phyloP scores from a whole-genome alignment of 2,888 invertebrate species.

The Tetragonisca angustula region DNA sequence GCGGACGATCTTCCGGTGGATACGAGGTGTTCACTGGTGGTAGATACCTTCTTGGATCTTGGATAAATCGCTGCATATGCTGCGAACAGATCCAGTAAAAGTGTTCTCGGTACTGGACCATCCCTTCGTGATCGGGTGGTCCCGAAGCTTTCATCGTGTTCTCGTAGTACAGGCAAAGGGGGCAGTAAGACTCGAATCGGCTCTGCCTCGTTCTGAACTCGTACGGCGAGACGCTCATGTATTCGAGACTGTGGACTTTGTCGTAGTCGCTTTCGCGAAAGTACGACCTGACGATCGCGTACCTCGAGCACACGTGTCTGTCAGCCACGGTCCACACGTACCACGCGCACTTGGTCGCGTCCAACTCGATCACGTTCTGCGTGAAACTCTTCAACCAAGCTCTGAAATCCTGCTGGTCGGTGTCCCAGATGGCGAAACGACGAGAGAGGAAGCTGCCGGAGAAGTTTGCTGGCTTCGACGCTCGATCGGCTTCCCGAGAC shows the following conservation, averaged over 20 bases:
- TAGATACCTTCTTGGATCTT: slow-evolving; percentile 84
- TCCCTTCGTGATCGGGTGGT: slow-evolving; percentile 85
- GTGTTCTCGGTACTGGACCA: slow-evolving; percentile 85
- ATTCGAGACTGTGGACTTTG: slow-evolving; percentile 84
- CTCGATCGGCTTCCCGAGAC: slow-evolving; percentile 79
- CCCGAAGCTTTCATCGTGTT: slow-evolving; percentile 82
- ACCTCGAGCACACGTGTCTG: slow-evolving; percentile 81
- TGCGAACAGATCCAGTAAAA: slow-evolving; percentile 88
- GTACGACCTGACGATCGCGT: slow-evolving; percentile 85
- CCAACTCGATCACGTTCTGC: slow-evolving; percentile 85
- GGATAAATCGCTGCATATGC: slow-evolving; percentile 85
- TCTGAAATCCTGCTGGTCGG: slow-evolving; percentile 80
- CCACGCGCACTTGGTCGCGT: slow-evolving; percentile 86
- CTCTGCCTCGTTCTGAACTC: slow-evolving; percentile 85
- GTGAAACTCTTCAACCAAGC: slow-evolving; percentile 85
- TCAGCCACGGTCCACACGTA: slow-evolving; percentile 85
- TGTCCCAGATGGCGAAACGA: slow-evolving; percentile 84
- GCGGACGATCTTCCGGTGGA: slow-evolving; percentile 85
- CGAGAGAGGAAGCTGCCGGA: slow-evolving; percentile 83
- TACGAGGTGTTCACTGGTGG: slow-evolving; percentile 76
- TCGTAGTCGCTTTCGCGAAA: slow-evolving; percentile 84
- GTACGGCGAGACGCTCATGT: slow-evolving; percentile 86
- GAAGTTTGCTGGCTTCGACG: slow-evolving; percentile 83
- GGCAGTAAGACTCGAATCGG: slow-evolving; percentile 86
- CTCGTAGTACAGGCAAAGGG: slow-evolving; percentile 85